These are phyloP conservation scores for Drosophila limbata DNA, from an alignment of 2,888 invertebrate genomes.

Conservation along the genomic window DNA sequence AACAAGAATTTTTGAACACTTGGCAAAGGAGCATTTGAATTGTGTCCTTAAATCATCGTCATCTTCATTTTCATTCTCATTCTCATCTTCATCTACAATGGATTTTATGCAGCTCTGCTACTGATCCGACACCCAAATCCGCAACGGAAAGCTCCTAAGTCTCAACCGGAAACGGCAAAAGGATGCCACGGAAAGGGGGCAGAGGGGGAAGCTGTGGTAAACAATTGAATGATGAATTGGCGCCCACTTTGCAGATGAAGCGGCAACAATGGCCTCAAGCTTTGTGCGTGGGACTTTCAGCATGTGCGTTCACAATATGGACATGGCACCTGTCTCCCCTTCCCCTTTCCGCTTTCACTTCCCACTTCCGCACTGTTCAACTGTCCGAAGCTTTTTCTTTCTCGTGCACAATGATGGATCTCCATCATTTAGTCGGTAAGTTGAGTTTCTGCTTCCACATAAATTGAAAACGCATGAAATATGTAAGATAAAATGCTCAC, in stretches of 20 bases:
- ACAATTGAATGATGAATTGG: conserved; percentile 70
- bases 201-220: conserved; percentile 4
- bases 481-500: conserved; percentile 26
- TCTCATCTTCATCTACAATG: conserved; percentile 24
- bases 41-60: conserved; percentile 34
- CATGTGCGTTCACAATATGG: conserved; percentile 46
- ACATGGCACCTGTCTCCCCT: conserved; percentile 41
- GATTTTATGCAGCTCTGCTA: conserved; percentile 34
- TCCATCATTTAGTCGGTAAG: conserved; percentile 66
- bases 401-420: conserved; percentile 61
- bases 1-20: neutral
- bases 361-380: no score
- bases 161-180: conserved; percentile 14
- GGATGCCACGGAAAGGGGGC: neutral
- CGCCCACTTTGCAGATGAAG: conserved; percentile 46
- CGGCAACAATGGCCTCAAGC: conserved; percentile 48
- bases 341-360: neutral
- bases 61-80: conserved; percentile 4
- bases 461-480: conserved; percentile 47
- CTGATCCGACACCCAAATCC: conserved; percentile 34
- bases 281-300: conserved; percentile 41
- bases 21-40: conserved; percentile 10
- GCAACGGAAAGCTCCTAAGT: conserved; percentile 34
- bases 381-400: conserved; percentile 19
- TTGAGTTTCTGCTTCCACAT: conserved; percentile 29